These are phyloP conservation scores for Drosophila suboccidentalis DNA, from an alignment of 2,888 invertebrate genomes.

Conservation along the genomic window DNA sequence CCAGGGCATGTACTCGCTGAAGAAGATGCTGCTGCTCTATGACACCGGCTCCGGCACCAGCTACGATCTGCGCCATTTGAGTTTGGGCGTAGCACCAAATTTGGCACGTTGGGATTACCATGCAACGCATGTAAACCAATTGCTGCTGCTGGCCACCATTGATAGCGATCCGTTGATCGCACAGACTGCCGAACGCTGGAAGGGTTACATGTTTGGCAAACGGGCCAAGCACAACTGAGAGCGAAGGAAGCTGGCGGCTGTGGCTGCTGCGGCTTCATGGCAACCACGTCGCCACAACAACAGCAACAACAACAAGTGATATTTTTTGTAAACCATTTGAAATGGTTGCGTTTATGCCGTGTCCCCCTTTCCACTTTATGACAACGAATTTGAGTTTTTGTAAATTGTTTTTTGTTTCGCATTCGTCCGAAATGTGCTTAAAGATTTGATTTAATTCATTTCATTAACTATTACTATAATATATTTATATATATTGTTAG, in stretches of 20 bases:
- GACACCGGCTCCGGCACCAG: constrained; percentile 98
- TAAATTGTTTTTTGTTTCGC: constrained; percentile 17
- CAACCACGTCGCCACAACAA: constrained; percentile 41
- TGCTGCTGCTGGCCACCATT: constrained; percentile 94
- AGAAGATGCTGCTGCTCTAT: constrained; percentile 94
- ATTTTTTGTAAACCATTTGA: constrained; percentile 73
- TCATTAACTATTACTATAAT: constrained; percentile 18
- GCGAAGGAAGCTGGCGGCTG: constrained; percentile 70
- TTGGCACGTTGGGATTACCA: constrained; percentile 99
- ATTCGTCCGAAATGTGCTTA: constrained; percentile 45
- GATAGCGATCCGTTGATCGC: constrained; percentile 93
- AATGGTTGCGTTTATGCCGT: constrained; percentile 65
- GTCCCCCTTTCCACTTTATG: constrained; percentile 34
- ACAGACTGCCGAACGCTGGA: constrained; percentile 96
- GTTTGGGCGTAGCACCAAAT: constrained; percentile 94
- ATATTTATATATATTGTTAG: constrained; percentile 35
- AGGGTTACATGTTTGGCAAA: constrained; percentile 98
- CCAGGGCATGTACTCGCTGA: constrained; percentile 94
- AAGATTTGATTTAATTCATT: constrained; percentile 27
- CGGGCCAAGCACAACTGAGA: constrained; percentile 95
- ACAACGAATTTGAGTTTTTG: constrained; percentile 44
- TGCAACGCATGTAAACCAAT: constrained; percentile 98
- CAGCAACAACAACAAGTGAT: constrained; percentile 66
- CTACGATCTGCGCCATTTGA: constrained; percentile 98
- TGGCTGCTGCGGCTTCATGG: constrained; percentile 50